phyloP scores from a whole-genome alignment of 2,113 vertebrate species.

The Mobula birostris region DNA sequence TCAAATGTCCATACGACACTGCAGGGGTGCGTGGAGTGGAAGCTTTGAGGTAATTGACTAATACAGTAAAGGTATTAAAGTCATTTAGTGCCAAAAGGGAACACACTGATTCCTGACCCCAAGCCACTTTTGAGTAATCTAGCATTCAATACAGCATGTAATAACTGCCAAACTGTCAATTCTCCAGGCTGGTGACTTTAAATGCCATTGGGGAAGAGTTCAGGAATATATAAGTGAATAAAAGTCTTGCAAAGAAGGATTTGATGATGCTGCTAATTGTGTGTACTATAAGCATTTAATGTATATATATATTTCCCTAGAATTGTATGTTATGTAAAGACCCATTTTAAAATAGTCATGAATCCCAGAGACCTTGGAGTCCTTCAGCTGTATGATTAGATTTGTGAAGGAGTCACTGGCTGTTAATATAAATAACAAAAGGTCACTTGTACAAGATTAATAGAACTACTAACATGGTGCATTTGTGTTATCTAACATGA shows the following conservation, averaged over 20 bases:
- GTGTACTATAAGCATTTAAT: constrained; percentile 52
- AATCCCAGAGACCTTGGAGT: constrained; percentile 66
- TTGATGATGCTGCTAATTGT: constrained; percentile 69
- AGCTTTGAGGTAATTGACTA: constrained; percentile 99
- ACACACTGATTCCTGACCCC: constrained; percentile 97
- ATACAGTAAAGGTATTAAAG: constrained; percentile 99
- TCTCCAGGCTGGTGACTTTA: constrained; percentile 80
- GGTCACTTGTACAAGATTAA: constrained; percentile 36
- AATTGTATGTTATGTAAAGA: constrained; percentile 72
- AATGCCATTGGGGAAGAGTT: constrained; percentile 75
- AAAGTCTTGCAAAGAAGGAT: constrained; percentile 59
- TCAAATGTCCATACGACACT: constrained; percentile 75
- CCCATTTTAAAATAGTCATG: constrained; percentile 59
- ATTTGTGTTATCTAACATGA: constrained; percentile 34
- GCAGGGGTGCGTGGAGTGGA: constrained; percentile 69
- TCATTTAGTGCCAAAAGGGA: constrained; percentile 98
- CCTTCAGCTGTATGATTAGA: constrained; percentile 63
- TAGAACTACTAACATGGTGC: constrained; percentile 23
- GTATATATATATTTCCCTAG: constrained; percentile 57
- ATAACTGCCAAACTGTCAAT: constrained; percentile 99
- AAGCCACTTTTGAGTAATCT: constrained; percentile 99
- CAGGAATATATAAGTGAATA: constrained; percentile 69
- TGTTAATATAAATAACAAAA: constrained; percentile 54
- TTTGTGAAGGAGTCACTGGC: constrained; percentile 63
- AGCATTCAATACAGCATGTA: constrained; percentile 99